Evolutionary conservation across 2,113 vertebrate genomes (phyloP).

Genomic region (Aspiorhynchus laticeps): DNA sequence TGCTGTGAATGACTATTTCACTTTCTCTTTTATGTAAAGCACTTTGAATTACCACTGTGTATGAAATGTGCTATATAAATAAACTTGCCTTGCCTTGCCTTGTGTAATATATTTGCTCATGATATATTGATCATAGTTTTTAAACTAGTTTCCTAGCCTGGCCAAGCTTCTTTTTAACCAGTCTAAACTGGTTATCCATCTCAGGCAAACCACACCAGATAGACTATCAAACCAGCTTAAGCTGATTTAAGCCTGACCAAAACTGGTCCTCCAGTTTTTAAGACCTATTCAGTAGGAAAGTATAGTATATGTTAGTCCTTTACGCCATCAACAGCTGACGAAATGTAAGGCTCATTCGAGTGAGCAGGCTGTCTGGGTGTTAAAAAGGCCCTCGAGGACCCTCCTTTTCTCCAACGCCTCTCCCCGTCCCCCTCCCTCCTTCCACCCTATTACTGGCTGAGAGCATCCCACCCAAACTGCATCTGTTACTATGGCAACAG

Average conservation of each 20-base stretch:
- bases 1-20: too few relatives aligned
- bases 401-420: neutral
- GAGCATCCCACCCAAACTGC: conserved; percentile 45
- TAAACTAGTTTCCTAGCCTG: neutral
- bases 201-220: too few relatives aligned
- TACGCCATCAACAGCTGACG: neutral
- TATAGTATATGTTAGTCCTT: neutral
- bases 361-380: conserved; percentile 35
- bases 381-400: conserved; percentile 41
- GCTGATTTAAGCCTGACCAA: too few relatives aligned
- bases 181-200: neutral
- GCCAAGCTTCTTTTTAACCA: neutral
- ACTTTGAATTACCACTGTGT: too few relatives aligned
- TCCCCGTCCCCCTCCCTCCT: conserved; percentile 12
- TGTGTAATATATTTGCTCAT: too few relatives aligned
- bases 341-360: conserved; percentile 23
- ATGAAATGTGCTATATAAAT: too few relatives aligned
- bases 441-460: conserved; percentile 46
- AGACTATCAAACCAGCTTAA: too few relatives aligned
- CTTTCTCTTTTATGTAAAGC: too few relatives aligned
- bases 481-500: conserved; percentile 57
- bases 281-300: neutral
- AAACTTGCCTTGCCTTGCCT: too few relatives aligned
- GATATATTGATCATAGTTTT: neutral
- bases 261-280: too few relatives aligned